Percentiles rank a stretch among this genome's conserved stretches.
Evolutionary conservation across 2,888 invertebrate genomes (phyloP).

Genomic region (Mesochorus sp.): DNA sequence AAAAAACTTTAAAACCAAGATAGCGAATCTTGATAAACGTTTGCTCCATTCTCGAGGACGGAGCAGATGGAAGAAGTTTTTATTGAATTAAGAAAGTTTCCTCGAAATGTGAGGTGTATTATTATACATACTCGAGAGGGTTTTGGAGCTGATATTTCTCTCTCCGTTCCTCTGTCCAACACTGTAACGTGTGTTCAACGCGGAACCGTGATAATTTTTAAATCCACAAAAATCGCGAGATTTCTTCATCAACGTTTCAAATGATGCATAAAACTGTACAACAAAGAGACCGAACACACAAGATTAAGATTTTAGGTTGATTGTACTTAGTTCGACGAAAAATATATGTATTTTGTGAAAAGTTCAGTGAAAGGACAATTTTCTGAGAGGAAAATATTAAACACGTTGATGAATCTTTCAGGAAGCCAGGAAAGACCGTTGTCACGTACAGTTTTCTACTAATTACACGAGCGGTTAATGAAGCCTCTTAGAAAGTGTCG

Average conservation of each 20-base stretch:
- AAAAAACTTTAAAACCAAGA: constrained; percentile 34
- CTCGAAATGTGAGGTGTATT: constrained; percentile 22
- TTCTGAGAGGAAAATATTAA: constrained; percentile 18
- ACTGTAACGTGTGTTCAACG: neutral
- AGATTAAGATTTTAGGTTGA: neutral
- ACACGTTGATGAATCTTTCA: constrained; percentile 47
- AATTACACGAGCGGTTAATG: constrained; percentile 57
- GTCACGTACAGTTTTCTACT: constrained; percentile 52
- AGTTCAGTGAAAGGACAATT: constrained; percentile 3
- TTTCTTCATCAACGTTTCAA: too few species aligned
- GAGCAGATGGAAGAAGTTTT: constrained; percentile 64
- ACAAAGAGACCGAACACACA: too few species aligned
- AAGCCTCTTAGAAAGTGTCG: constrained; percentile 61
- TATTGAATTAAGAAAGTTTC: constrained; percentile 65
- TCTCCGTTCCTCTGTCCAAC: neutral
- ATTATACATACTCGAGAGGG: constrained; percentile 11
- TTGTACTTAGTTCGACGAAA: neutral
- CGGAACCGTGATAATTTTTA: neutral
- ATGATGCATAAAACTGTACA: too few species aligned
- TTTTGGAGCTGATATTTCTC: neutral
- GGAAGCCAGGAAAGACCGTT: constrained; percentile 29
- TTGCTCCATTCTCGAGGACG: constrained; percentile 48
- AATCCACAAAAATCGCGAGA: neutral
- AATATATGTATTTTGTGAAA: constrained; percentile 1
- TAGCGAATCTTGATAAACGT: constrained; percentile 62